Evolutionary conservation across 2,797 vertebrate genomes (phyloP), one percentile per base, ranked within the genome.

Genomic region (Vireo griseus): DNA sequence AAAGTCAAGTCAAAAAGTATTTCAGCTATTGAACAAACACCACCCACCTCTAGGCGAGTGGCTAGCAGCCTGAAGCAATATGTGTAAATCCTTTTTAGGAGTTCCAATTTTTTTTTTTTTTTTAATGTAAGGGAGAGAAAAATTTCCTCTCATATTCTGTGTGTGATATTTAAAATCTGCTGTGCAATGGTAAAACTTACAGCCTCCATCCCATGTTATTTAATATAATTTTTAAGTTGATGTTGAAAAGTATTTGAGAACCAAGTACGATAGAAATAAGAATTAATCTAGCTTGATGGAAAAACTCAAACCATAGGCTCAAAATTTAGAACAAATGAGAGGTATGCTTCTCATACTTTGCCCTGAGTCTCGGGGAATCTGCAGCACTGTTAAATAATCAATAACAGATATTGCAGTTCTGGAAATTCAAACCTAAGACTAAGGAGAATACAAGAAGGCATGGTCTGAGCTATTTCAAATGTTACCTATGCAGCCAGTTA

Each of bases 51-150:
- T 93, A 94, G 92, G 95, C 1, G 1, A 89, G 66, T 90, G 90
- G 92, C 90, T 86, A 94, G 84, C 75, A 95, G 95, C 91, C 95
- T 91, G 76, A 94, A 96, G 91, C 80, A 93, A 92, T 90, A 89
- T 86, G 77, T 72, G 81, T 95, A 92, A 94, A 96, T 92, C 91
- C 80, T 95, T 93, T 92, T 91, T 79, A 96, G 88, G 68, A 88
- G 69, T 76, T 96, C 88, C 88, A 91, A 62, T 72, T 20, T 74
- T 58, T 82, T 35, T 74, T 58, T 82, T 35, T 35, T 63, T 66
- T 74, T 50, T 6, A 78, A 81, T 45, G 33, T 42, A 87, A 92
- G 61, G 44, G 76, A 90, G 73, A 77, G 39, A 90, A 89, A 25
- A 0, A 4, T 39, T 94, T 95, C 81, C 58, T 77, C 86, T 62